Percentiles rank a stretch among this genome's conserved stretches.
These are phyloP conservation scores for Orestias chungarensis DNA, from an alignment of 2,797 vertebrate genomes.

Conservation along the genomic window DNA sequence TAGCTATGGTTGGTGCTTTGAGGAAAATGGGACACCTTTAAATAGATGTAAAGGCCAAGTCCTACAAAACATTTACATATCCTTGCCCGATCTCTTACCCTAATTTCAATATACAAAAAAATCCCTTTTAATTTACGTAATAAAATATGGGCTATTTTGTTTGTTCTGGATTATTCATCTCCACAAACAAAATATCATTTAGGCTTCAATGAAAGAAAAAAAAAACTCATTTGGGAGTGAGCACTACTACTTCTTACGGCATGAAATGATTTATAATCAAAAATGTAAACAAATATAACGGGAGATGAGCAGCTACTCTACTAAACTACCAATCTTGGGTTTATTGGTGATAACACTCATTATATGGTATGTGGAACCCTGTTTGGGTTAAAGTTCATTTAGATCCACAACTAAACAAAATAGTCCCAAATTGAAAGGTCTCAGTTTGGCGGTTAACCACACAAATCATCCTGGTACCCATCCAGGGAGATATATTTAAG, in stretches of 20 bases:
- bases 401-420: conserved; percentile 22
- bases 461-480: conserved; percentile 43
- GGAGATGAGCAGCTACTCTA: background rate
- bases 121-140: conserved; percentile 12
- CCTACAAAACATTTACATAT: conserved; percentile 6
- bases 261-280: background rate
- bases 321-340: no score
- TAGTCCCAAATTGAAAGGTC: conserved; percentile 38
- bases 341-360: no score
- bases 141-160: background rate
- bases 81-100: conserved; percentile 12
- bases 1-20: conserved; percentile 31
- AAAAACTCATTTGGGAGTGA: background rate
- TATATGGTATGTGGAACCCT: no score
- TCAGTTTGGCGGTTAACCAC: conserved; percentile 28
- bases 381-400: background rate
- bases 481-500: conserved; percentile 40
- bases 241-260: background rate
- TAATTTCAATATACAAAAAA: conserved; percentile 22
- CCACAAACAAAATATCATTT: background rate
- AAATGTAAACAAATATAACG: background rate
- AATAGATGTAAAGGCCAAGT: conserved; percentile 50
- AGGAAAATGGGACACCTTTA: conserved; percentile 63
- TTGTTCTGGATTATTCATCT: background rate
- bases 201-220: background rate